Evolutionary conservation across 2,113 vertebrate genomes (phyloP).

Genomic region (Eupsittula cactorum): DNA sequence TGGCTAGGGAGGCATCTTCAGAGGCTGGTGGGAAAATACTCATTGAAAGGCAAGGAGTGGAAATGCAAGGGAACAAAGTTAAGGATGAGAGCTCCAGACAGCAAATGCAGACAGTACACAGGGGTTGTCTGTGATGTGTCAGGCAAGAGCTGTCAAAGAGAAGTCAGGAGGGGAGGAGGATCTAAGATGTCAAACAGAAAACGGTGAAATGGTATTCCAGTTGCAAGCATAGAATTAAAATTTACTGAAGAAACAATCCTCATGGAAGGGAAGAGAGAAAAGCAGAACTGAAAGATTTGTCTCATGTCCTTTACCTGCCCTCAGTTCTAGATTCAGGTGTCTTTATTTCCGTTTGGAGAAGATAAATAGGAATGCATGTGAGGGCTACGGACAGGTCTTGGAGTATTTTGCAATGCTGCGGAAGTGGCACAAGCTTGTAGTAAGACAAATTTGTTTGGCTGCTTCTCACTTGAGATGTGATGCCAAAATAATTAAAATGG

Average conservation of each 20-base stretch:
- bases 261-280: neutral
- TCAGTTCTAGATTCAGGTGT: neutral
- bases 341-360: neutral
- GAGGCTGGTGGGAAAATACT: neutral
- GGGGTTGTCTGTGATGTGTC: neutral
- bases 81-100: neutral
- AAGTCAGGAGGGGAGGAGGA: neutral
- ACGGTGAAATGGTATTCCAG: neutral
- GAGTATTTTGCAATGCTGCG: neutral
- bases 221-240: neutral
- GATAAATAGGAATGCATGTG: neutral
- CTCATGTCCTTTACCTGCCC: neutral
- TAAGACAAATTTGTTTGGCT: neutral
- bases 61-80: neutral
- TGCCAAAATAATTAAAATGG: slow-evolving; percentile 49
- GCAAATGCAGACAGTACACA: neutral
- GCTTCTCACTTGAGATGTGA: slow-evolving; percentile 14
- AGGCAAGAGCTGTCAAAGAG: neutral
- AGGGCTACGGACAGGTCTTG: neutral
- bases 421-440: neutral
- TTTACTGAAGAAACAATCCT: neutral
- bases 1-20: neutral
- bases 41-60: neutral
- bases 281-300: neutral
- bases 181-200: neutral